Percentiles rank a stretch among this genome's conserved stretches.
phyloP scores from a whole-genome alignment of 2,888 invertebrate genomes.

The Amiota communis region DNA sequence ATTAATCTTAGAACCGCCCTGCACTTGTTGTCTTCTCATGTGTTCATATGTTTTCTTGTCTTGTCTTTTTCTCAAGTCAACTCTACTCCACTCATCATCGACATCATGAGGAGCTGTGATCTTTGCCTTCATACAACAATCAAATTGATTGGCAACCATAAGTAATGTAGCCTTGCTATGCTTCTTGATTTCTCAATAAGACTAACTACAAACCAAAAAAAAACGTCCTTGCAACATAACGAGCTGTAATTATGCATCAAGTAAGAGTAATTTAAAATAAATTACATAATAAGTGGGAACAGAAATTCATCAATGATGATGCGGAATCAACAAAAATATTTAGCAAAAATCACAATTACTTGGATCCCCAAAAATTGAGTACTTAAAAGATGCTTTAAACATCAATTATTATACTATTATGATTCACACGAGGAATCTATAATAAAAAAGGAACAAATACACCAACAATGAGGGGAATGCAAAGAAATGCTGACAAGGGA shows the following conservation, averaged over 20 bases:
- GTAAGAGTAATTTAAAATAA: slow-evolving; percentile 23
- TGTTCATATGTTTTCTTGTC: no score
- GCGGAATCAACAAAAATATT: not conserved
- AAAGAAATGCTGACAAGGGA: not conserved
- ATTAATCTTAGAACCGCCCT: slow-evolving; percentile 24
- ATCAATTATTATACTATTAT: not conserved
- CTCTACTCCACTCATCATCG: not conserved
- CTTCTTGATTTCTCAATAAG: not conserved
- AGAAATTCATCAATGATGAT: slow-evolving; percentile 34
- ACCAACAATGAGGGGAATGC: not conserved
- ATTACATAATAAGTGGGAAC: slow-evolving; percentile 50
- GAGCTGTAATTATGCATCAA: slow-evolving; percentile 55
- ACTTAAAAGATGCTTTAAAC: slow-evolving; percentile 4
- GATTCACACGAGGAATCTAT: no score
- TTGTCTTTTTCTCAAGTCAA: not conserved
- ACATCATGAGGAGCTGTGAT: not conserved
- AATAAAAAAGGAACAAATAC: not conserved
- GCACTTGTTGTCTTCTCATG: slow-evolving; percentile 20
- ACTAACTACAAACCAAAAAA: not conserved
- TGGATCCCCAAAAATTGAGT: not conserved
- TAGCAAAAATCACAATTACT: not conserved
- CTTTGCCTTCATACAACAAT: slow-evolving; percentile 4
- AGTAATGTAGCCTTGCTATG: slow-evolving; percentile 34
- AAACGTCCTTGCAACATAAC: slow-evolving; percentile 55
- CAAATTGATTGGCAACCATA: slow-evolving; percentile 44